phyloP scores from a whole-genome alignment of 2,888 invertebrate species.

The Nowickia ferox region DNA sequence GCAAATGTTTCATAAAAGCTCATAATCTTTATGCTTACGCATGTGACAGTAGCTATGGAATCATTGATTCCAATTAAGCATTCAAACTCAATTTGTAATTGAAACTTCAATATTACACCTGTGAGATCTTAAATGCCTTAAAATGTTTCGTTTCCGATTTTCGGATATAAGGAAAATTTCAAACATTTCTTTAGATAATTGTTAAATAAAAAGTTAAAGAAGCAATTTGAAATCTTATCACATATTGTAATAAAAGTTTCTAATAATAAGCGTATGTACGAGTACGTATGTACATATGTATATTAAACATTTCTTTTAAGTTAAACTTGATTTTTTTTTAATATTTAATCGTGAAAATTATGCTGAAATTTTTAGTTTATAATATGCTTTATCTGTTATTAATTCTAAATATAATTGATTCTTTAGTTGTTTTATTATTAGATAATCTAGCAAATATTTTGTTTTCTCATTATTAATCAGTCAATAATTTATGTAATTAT shows the following conservation, averaged over 20 bases:
- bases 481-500: constrained; percentile 63
- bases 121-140: too few relatives aligned
- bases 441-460: constrained; percentile 71
- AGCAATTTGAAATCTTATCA: not conserved
- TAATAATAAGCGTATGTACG: too few relatives aligned
- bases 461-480: constrained; percentile 65
- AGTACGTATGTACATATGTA: too few relatives aligned
- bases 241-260: not conserved
- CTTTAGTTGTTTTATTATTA: constrained; percentile 51
- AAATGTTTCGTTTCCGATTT: too few relatives aligned
- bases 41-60: too few relatives aligned
- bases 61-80: too few relatives aligned
- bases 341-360: constrained; percentile 33
- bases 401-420: constrained; percentile 59
- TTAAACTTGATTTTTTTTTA: constrained; percentile 20
- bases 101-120: too few relatives aligned
- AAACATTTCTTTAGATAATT: not conserved
- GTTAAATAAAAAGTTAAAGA: not conserved
- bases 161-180: too few relatives aligned
- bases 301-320: not conserved
- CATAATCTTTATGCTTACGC: too few relatives aligned
- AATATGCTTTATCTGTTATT: constrained; percentile 50
- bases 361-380: constrained; percentile 41
- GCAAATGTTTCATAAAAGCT: too few relatives aligned
- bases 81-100: too few relatives aligned